Base-by-base conservation (phyloP, 2,888 invertebrate genomes). In the Tenthredo notha region DNA sequence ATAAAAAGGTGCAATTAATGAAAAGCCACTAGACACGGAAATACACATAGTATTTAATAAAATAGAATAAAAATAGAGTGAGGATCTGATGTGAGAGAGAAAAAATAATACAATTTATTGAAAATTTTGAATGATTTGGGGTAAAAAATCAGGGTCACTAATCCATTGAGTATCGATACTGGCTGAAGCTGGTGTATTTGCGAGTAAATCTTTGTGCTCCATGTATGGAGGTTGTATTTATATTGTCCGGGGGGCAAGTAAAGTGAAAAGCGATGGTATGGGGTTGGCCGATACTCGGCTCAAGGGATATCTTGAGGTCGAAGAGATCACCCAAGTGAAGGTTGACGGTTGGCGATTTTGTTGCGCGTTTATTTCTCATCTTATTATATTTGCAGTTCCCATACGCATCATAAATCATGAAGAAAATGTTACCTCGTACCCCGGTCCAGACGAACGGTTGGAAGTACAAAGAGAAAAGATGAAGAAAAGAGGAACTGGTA, bases 301-400 rank as follows among this genome's bases (percentile, higher is more conserved):
- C 33, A 12, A 33, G 12, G 47, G 21, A 40, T 21, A 74, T 74
- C 43, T 74, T 40, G 21, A 47, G 74, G 12, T 21, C 43, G 40
- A 25, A 21, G 43, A 74, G 47, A 47, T 12, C 21, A 21, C 21
- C 74, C 43, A 74, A 25, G 43, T 43, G 21, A 9, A 77, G 77
- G 29, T 50, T 29, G 18, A 75, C 10, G 54, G 33, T 15, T 29
- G 37, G 37, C 37, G 12, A 21, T 37, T 78, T 40, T 21, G 15
- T 54, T 37, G 61, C 33, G 40, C 78, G n/a, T 78, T 78, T 37
- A 61, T 58, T 80, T 80, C 61, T 37, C 40, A 15, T 80, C 80
- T 58, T 58, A 33, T 40, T 80, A 80, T 25, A 61, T 80, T 61
- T 40, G 21, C 80, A 80, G 61, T 80, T n/a, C 10, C 54, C 61